phyloP scores from a whole-genome alignment of 30 jellyfish, hydroid and myxozoan genomes.

The Cassiopea andromeda region DNA sequence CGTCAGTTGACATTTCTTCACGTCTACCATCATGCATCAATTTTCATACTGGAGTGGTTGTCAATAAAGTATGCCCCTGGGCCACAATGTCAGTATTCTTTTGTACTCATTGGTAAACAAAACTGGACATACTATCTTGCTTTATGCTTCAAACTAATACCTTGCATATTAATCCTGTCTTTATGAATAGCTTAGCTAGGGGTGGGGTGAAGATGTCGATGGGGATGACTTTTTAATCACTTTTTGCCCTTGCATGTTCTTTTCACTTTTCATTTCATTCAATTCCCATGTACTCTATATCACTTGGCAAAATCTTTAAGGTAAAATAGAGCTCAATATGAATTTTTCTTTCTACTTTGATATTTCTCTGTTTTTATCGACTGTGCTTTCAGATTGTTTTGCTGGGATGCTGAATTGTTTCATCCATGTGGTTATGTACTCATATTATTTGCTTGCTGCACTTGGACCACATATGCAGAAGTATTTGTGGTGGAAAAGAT shows the following conservation, averaged over 20 bases:
- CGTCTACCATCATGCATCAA: conserved; percentile 84
- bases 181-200: no score
- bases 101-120: background rate
- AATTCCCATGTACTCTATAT: no score
- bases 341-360: no score
- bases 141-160: no score
- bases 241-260: no score
- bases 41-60: conserved; percentile 75
- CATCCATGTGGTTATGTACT: conserved; percentile 91
- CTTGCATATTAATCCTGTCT: no score
- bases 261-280: no score
- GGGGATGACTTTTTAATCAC: no score
- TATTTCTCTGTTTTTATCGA: background rate
- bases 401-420: conserved; percentile 86
- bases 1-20: conserved; percentile 88
- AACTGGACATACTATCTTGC: no score
- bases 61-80: conserved; percentile 84
- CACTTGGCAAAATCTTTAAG: no score
- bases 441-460: conserved; percentile 95
- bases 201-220: no score
- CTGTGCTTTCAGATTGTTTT: conserved; percentile 53
- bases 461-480: conserved; percentile 97
- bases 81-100: conserved; percentile 67
- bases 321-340: no score
- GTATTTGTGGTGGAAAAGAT: conserved; percentile 96